Evolutionary conservation across 1,140 invertebrate species (phyloP).

Genomic region (Aphaenogaster floridana): DNA sequence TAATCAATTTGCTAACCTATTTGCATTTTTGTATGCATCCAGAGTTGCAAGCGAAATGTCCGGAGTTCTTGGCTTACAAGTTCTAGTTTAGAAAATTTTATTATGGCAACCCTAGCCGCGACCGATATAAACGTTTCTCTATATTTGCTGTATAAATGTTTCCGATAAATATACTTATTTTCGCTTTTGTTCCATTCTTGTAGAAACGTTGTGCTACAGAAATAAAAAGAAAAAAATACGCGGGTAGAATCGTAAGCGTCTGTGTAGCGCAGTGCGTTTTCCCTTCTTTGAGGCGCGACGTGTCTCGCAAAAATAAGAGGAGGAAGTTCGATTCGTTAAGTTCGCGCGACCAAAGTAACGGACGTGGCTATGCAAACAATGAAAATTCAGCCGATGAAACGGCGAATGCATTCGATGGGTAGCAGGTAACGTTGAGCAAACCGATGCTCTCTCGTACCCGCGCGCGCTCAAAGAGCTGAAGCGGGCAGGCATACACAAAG

Average conservation of each 20-base stretch:
- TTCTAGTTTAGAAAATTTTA: no score
- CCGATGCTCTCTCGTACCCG: not conserved
- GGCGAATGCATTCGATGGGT: conserved; percentile 20
- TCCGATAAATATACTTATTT: conserved; percentile 6
- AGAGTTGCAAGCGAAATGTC: no score
- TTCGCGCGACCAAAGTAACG: conserved; percentile 25
- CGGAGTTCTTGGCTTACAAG: no score
- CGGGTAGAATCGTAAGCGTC: not conserved
- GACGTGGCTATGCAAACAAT: conserved; percentile 52
- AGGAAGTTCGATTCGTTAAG: conserved; percentile 59
- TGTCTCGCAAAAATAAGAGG: conserved; percentile 26
- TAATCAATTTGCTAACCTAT: no score
- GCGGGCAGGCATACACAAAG: conserved; percentile 36
- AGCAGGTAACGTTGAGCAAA: conserved; percentile 42
- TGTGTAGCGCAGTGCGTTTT: not conserved
- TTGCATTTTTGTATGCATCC: no score
- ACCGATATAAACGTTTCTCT: no score
- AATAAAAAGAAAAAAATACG: not conserved
- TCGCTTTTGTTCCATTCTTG: not conserved
- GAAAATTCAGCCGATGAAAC: conserved; percentile 53
- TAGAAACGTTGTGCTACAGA: not conserved
- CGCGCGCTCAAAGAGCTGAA: conserved; percentile 37
- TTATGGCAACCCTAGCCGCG: no score
- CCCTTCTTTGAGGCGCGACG: conserved; percentile 27
- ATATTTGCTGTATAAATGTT: not conserved